Percentiles rank a stretch among this genome's conserved stretches.
Conservation (phyloP, 2,113 vertebrate genomes). For the Gymnogyps californianus region DNA sequence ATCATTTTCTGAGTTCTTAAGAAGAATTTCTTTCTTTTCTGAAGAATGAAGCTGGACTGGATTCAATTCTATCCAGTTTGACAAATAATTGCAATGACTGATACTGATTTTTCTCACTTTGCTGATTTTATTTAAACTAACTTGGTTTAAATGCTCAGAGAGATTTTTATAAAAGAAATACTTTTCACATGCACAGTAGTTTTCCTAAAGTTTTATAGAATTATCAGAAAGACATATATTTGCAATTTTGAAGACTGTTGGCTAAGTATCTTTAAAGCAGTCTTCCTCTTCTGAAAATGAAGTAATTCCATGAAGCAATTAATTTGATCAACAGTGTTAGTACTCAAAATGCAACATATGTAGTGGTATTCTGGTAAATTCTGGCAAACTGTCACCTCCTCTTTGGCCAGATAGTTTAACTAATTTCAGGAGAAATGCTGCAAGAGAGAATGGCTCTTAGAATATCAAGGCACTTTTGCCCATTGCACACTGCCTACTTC, state of each 20-base stretch:
- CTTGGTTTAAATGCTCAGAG: not conserved
- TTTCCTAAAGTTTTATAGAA: not conserved
- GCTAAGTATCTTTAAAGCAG: not conserved
- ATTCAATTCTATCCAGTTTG: not conserved
- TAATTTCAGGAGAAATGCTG: not conserved
- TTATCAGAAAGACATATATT: not conserved
- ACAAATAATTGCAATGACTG: not conserved
- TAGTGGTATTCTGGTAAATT: not conserved
- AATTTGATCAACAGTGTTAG: not conserved
- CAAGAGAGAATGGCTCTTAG: not conserved
- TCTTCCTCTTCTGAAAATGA: not conserved
- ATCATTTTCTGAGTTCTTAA: not conserved
- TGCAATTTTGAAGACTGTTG: not conserved
- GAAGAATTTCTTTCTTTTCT: not conserved
- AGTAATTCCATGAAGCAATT: not conserved
- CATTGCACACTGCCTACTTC: not conserved
- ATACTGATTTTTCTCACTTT: not conserved
- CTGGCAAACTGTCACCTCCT: not conserved
- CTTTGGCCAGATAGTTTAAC: not conserved
- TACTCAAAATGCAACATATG: not conserved
- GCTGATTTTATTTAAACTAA: not conserved
- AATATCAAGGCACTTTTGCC: not conserved
- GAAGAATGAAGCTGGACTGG: not conserved
- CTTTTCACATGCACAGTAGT: not conserved
- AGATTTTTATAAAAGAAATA: not conserved